These are phyloP conservation scores for Anomalospiza imberbis DNA, from an alignment of 2,797 vertebrate species.

Conservation along the genomic window DNA sequence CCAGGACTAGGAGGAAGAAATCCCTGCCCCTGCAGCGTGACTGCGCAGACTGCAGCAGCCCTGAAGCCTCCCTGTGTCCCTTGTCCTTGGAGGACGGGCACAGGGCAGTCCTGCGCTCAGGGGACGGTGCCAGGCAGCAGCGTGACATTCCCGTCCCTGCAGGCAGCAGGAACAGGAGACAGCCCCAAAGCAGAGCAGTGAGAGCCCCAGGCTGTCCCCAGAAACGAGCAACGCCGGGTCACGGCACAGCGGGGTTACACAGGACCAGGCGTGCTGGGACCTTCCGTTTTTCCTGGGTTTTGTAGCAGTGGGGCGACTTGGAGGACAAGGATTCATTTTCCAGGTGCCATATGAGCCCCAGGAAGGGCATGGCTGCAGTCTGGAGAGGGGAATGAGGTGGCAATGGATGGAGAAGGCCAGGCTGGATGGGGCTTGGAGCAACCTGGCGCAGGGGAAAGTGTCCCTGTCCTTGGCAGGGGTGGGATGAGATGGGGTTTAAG, in stretches of 20 bases:
- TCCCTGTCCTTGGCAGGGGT: background rate
- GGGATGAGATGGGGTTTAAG: background rate
- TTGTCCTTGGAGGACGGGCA: conserved; percentile 30
- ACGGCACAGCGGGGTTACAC: accelerated
- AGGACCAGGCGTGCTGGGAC: accelerated
- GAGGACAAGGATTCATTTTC: background rate
- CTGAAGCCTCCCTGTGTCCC: background rate
- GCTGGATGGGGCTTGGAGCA: background rate
- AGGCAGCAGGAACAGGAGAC: background rate
- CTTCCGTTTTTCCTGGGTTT: background rate
- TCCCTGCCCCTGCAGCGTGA: conserved; percentile 40
- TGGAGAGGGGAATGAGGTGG: background rate
- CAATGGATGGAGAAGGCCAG: background rate
- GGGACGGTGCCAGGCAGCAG: background rate
- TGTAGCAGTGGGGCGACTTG: accelerated
- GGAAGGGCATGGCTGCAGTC: background rate
- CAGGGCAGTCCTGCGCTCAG: background rate
- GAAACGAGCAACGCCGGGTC: accelerated
- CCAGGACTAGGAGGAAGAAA: background rate
- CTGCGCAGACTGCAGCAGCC: conserved; percentile 24
- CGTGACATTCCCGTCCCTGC: background rate
- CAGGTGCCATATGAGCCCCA: accelerated
- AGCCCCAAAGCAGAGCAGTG: background rate
- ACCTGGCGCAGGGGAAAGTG: background rate
- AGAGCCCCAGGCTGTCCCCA: background rate